Conservation (phyloP, 2,113 vertebrate genomes). For the Taxidea taxus region DNA sequence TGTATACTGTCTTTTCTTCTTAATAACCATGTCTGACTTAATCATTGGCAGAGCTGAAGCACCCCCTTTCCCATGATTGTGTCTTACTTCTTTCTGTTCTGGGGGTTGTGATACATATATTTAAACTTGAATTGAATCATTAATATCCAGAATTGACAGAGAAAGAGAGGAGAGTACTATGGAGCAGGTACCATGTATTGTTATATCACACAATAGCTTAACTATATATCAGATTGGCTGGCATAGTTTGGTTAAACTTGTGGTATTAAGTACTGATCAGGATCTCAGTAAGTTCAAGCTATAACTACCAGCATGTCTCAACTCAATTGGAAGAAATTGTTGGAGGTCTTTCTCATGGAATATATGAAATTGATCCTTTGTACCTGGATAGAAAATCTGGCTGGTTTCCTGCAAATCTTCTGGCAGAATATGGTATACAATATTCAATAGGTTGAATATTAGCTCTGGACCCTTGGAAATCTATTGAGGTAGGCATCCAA, state of each 20-base stretch:
- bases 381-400: neutral
- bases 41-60: conserved; percentile 58
- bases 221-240: neutral
- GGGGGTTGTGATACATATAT: neutral
- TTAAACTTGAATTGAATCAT: conserved; percentile 63
- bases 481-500: neutral
- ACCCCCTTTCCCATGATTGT: conserved; percentile 27
- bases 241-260: neutral
- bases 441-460: conserved; percentile 4
- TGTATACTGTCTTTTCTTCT: conserved; percentile 57
- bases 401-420: conserved; percentile 19
- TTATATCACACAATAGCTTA: neutral
- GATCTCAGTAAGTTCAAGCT: neutral
- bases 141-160: conserved; percentile 51
- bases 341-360: neutral
- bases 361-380: conserved; percentile 31
- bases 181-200: conserved; percentile 51
- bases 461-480: neutral
- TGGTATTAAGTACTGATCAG: neutral
- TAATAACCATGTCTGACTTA: conserved; percentile 52
- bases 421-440: neutral
- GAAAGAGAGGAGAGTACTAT: conserved; percentile 52
- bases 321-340: neutral
- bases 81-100: conserved; percentile 60
- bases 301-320: neutral